Evolutionary conservation across 1,140 invertebrate genomes (phyloP).

Genomic region (Cataglyphis hispanica): DNA sequence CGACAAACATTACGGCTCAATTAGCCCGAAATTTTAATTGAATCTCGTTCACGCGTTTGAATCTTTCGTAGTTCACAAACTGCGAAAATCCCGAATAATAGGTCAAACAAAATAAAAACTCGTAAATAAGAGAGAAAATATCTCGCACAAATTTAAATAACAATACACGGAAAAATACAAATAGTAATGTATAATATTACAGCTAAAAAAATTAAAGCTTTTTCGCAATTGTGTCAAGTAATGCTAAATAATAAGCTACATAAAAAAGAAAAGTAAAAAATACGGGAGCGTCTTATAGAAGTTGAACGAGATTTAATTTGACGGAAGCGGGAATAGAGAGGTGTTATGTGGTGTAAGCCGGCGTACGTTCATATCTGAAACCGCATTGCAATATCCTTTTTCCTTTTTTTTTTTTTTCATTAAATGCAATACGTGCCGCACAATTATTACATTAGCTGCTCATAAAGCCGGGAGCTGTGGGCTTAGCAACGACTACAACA

Average conservation of each 20-base stretch:
- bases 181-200: neutral
- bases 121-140: neutral
- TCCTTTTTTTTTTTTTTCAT: constrained; percentile 46
- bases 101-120: neutral
- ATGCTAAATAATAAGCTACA: neutral
- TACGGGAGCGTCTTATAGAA: neutral
- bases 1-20: constrained; percentile 66
- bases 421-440: constrained; percentile 66
- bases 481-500: constrained; percentile 65
- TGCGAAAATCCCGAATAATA: neutral
- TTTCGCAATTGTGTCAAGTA: neutral
- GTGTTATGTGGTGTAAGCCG: neutral
- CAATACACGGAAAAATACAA: neutral
- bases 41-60: neutral
- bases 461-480: constrained; percentile 74
- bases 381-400: constrained; percentile 53
- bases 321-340: neutral
- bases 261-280: neutral
- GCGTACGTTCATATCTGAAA: constrained; percentile 18
- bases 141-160: neutral
- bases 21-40: constrained; percentile 41
- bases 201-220: neutral
- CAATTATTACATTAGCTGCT: constrained; percentile 75
- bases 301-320: constrained; percentile 40
- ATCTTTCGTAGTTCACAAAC: neutral